Percentiles rank a stretch among this genome's conserved stretches.
These are phyloP conservation scores for Apocheima hispidaria DNA, from an alignment of 2,888 invertebrate genomes.

Conservation along the genomic window DNA sequence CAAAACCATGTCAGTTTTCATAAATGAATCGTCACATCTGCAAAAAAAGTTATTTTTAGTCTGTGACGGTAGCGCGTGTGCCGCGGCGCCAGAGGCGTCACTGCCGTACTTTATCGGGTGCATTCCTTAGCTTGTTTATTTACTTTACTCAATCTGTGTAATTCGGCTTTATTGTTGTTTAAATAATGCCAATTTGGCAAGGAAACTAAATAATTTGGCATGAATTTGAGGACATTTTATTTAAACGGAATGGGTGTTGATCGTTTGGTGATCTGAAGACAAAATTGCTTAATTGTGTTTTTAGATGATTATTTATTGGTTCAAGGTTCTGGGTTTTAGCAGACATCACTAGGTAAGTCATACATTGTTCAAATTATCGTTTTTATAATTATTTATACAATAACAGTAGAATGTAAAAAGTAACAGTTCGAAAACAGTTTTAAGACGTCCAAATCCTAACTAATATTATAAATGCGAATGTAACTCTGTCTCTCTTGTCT, in stretches of 20 bases:
- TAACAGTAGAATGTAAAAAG: too few relatives aligned
- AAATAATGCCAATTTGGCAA: conserved; percentile 29
- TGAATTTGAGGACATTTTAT: background rate
- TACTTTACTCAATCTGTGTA: conserved; percentile 36
- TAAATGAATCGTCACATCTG: conserved; percentile 38
- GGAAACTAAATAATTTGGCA: conserved; percentile 6
- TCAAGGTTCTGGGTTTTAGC: background rate
- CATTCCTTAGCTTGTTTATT: conserved; percentile 43
- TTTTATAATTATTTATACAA: too few relatives aligned
- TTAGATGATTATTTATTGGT: background rate
- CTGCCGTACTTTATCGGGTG: conserved; percentile 40
- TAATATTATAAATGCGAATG: too few relatives aligned
- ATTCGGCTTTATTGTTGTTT: conserved; percentile 39
- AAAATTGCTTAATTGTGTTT: background rate
- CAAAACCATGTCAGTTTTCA: too few relatives aligned
- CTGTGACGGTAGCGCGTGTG: conserved; percentile 37
- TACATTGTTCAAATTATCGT: too few relatives aligned
- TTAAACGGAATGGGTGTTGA: background rate
- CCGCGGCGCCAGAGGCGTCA: conserved; percentile 33
- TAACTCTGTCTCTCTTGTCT: too few relatives aligned
- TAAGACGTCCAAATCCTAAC: background rate
- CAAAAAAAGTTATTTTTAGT: conserved; percentile 31
- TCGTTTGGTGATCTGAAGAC: background rate
- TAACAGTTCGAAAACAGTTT: background rate
- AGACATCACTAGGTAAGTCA: too few relatives aligned